Evolutionary conservation across 2,888 invertebrate genomes (phyloP), one percentile per base, ranked within the genome.

Genomic region (Drosophila ezoana): DNA sequence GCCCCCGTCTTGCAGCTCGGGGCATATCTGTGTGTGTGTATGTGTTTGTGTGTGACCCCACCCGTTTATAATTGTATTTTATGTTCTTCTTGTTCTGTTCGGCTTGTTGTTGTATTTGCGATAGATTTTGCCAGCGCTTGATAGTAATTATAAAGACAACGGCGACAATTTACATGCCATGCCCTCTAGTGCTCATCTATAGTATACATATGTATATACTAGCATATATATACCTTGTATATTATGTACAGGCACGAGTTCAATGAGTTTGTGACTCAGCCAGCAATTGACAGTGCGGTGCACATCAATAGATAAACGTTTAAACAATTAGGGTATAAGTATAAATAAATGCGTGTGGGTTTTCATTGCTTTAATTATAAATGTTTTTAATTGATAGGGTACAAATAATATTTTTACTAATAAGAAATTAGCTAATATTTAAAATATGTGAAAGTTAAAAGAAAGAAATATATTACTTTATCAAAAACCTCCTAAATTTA

Each of bases 61-160:
- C 86, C 82, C 69, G 51, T 66, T 72, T 68, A 64, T 80, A 78
- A 79, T 82, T 85, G 76, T 76, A 70, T 79, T 77, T 74, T 38
- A 61, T 71, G 62, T 37, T 56, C 49, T 41, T 52, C 28, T 68
- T 67, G 62, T 47, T 60, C 35, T 56, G 18, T 37, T 45, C 20
- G 20, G 35, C 41, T 45, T 57, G 47, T 23, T 37, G 57, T 45
- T 62, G 62, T 37, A 37, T 35, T 37, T 54, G 59, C 33, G 53
- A 66, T 80, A 54, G 76, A 77, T 72, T 68, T 76, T 51, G 67
- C 66, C 62, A 72, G 62, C 65, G 62, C 64, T 72, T 69, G 72
- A 77, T 79, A 77, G 81, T 85, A 83, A 83, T 87, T 87, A 87
- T 73, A 83, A 67, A 72, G 79, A 75, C 81, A 85, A 71, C 64